phyloP scores from a whole-genome alignment of 2,888 invertebrate genomes.

The Caenorhabditis sp. region DNA sequence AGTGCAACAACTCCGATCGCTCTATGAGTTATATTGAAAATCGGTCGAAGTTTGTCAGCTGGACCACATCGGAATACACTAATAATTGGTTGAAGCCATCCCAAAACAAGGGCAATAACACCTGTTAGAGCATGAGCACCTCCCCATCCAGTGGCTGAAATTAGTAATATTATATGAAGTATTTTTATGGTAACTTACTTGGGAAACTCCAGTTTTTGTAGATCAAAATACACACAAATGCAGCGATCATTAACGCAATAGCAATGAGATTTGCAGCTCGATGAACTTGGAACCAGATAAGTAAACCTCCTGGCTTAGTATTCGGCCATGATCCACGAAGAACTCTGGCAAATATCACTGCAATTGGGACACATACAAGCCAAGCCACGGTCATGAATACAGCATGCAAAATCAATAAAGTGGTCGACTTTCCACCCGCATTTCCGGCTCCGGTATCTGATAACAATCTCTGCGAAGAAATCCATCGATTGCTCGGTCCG shows the following conservation, averaged over 20 bases:
- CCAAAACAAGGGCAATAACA: slow-evolving; percentile 47
- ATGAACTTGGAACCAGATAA: slow-evolving; percentile 63
- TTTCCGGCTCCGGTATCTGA: slow-evolving; percentile 25
- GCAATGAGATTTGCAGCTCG: slow-evolving; percentile 51
- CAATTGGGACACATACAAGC: slow-evolving; percentile 54
- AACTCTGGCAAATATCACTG: slow-evolving; percentile 54
- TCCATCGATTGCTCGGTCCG: slow-evolving; percentile 6
- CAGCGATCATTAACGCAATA: slow-evolving; percentile 50
- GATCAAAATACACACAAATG: slow-evolving; percentile 46
- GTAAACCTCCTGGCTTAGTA: slow-evolving; percentile 50
- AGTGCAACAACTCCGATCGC: slow-evolving; percentile 50
- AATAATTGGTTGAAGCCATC: slow-evolving; percentile 57
- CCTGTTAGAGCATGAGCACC: slow-evolving; percentile 49
- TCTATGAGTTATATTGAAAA: slow-evolving; percentile 59
- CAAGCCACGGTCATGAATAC: slow-evolving; percentile 58
- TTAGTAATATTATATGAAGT: neutral
- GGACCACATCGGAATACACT: slow-evolving; percentile 53
- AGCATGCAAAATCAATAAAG: slow-evolving; percentile 37
- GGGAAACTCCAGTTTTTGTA: slow-evolving; percentile 53
- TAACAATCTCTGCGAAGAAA: slow-evolving; percentile 17
- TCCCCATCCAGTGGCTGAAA: slow-evolving; percentile 22
- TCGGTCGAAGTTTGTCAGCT: slow-evolving; percentile 48
- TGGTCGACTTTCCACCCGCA: slow-evolving; percentile 10
- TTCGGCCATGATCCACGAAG: slow-evolving; percentile 51
- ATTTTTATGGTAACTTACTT: slow-evolving; percentile 9